Evolutionary conservation across 1,140 invertebrate species (phyloP).

Genomic region (Globodera ellingtonae): DNA sequence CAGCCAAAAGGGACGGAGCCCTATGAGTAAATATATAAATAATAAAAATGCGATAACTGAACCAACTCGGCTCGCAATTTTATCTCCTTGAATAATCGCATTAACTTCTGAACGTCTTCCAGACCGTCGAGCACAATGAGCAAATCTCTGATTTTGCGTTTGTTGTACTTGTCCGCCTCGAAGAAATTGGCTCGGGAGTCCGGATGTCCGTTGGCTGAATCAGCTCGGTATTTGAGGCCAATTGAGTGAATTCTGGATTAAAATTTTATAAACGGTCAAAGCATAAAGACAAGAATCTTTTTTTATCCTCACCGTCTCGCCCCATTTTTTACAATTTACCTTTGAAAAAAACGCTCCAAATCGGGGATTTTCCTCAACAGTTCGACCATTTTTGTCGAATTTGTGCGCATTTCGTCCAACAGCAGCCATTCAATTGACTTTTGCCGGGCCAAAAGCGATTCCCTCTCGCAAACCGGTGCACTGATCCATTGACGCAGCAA

Average conservation of each 20-base stretch:
- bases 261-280: constrained; percentile 55
- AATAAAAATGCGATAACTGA: neutral
- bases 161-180: constrained; percentile 84
- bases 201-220: constrained; percentile 77
- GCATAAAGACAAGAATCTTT: too few species aligned
- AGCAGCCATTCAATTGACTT: constrained; percentile 80
- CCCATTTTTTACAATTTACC: constrained; percentile 32
- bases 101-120: constrained; percentile 23
- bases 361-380: constrained; percentile 78
- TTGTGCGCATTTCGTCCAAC: constrained; percentile 56
- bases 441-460: constrained; percentile 78
- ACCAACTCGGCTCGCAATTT: constrained; percentile 15
- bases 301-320: neutral
- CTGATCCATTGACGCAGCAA: constrained; percentile 78
- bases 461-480: constrained; percentile 80
- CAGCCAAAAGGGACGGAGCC: constrained; percentile 67
- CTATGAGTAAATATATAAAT: neutral
- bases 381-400: constrained; percentile 65
- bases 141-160: constrained; percentile 85
- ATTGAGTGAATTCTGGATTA: constrained; percentile 79
- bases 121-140: constrained; percentile 79
- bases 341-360: constrained; percentile 81
- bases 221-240: constrained; percentile 74
- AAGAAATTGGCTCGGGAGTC: constrained; percentile 89
- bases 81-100: constrained; percentile 11